Evolutionary conservation across 2,888 invertebrate species (phyloP).

Genomic region (Calameuta filiformis): DNA sequence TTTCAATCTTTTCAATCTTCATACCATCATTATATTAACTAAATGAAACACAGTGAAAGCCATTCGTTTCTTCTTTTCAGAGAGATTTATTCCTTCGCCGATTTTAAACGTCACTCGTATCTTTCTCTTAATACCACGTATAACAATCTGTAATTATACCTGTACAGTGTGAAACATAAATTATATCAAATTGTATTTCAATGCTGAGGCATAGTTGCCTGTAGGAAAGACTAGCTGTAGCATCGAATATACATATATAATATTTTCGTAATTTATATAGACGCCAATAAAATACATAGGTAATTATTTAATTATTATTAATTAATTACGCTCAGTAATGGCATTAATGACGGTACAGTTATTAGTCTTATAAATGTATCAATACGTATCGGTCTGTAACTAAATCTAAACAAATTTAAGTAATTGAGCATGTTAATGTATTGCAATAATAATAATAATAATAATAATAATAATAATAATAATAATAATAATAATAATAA

Average conservation of each 20-base stretch:
- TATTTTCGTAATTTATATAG: neutral
- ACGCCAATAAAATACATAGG: neutral
- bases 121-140: too few species aligned
- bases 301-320: neutral
- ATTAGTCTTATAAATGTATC: neutral
- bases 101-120: neutral
- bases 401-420: neutral
- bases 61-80: neutral
- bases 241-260: neutral
- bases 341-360: neutral
- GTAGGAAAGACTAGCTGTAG: neutral
- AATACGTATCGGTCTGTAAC: neutral
- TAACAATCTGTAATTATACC: neutral
- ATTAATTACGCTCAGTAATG: neutral
- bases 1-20: neutral
- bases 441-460: neutral
- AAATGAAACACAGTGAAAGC: neutral
- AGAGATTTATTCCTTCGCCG: neutral
- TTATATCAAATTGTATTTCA: neutral
- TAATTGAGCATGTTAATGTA: neutral
- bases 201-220: neutral
- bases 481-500: neutral
- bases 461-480: neutral
- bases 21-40: neutral
- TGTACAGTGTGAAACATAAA: neutral